phyloP scores from a whole-genome alignment of 2,888 invertebrate genomes.

The Nasonovia ribisnigri region DNA sequence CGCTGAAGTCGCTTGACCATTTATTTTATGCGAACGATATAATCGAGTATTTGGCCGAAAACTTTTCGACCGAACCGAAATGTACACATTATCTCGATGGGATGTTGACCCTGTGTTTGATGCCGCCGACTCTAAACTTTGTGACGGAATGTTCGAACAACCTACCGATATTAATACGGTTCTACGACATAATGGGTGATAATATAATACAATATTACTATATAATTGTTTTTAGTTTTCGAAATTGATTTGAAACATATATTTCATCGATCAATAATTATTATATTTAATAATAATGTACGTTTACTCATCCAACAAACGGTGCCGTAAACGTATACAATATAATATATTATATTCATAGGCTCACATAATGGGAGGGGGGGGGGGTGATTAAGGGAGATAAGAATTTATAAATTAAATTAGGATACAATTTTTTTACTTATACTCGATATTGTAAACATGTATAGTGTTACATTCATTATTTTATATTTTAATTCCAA shows the following conservation, averaged over 20 bases:
- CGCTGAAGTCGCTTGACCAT: slow-evolving; percentile 38
- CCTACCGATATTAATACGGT: slow-evolving; percentile 2
- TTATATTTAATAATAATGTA: background rate
- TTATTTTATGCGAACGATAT: slow-evolving; percentile 42
- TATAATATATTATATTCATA: background rate
- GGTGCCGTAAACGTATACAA: background rate
- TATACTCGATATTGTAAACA: no score
- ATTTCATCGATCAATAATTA: background rate
- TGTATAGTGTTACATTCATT: no score
- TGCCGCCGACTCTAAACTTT: slow-evolving; percentile 16
- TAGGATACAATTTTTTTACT: no score
- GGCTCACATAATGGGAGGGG: background rate
- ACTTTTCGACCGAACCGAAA: slow-evolving; percentile 6
- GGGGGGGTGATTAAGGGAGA: background rate
- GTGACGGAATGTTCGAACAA: background rate
- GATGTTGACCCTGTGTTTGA: slow-evolving; percentile 40
- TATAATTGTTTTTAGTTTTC: background rate
- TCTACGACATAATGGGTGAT: slow-evolving; percentile 46
- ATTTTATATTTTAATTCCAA: no score
- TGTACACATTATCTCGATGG: slow-evolving; percentile 23
- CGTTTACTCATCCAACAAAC: background rate
- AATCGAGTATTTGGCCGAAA: slow-evolving; percentile 38
- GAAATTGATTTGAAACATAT: background rate
- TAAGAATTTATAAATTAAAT: no score
- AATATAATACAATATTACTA: background rate